Base-by-base conservation (phyloP, 2,797 vertebrate species). In the Darevskia mixta region DNA sequence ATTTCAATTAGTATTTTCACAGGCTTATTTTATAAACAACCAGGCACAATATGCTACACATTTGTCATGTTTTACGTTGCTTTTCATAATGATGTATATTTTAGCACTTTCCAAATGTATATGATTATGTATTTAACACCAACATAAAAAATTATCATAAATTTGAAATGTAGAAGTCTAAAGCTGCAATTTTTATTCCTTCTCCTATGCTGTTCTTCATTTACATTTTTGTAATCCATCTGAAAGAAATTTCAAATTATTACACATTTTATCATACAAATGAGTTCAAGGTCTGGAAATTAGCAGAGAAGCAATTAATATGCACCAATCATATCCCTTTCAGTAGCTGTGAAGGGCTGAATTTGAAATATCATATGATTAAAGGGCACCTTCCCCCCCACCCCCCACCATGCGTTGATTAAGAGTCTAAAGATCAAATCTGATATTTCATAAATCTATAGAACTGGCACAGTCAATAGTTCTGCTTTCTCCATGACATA, bases 241-340 rank as follows among this genome's bases (percentile, higher is more conserved):
- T 87, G 82, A 45, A 27, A 78, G 84, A 82, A 20, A 79, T 87
- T 92, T 93, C 88, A 23, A 69, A 88, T 86, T 87, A 90, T 85
- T 90, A 8, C 32, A 61, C 3, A 41, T 45, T 86, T 86, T 82
- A 69, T 86, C 92, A 92, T 45, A 90, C 67, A 88, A 91, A 66
- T 87, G 82, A 91, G 88, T 88, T 86, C 35, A 83, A 92, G 87
- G 78, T 45, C 93, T 91, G 87, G 58, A 93, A 76, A 27, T 87
- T 89, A 92, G 41, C 80, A 93, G 94, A 88, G 88, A 94, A 35
- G 6, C 20, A 93, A 89, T 87, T 92, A 89, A 90, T 43, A 9
- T 4, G 20, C 3, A 75, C 61, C 86, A 89, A 88, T 91, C 91
- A 79, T 88, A 82, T 0, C 82, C 55, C 11, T 61, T 25, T 61